Percentiles rank a stretch among this genome's conserved stretches.
phyloP scores from a whole-genome alignment of 2,113 vertebrate genomes.

The Salvelinus namaycush region DNA sequence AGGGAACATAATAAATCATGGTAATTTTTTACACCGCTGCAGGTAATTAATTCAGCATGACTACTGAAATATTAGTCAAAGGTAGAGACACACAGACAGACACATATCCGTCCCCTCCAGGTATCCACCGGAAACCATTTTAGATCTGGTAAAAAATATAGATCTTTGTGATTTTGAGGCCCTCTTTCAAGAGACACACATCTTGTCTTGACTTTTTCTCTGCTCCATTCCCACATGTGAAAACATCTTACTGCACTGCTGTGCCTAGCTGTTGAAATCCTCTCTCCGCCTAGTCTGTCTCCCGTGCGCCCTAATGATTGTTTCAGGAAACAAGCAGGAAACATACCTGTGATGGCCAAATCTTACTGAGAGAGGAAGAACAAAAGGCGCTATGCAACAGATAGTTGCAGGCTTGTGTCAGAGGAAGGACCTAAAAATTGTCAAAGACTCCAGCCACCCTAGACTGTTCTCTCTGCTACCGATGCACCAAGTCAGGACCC shows the following conservation, averaged over 20 bases:
- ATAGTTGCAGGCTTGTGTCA: conserved; percentile 37
- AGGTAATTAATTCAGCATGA: conserved; percentile 73
- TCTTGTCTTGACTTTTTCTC: not conserved
- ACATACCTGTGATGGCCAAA: conserved; percentile 62
- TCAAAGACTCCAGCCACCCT: too few relatives aligned
- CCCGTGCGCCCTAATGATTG: conserved; percentile 12
- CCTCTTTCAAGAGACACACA: conserved; percentile 14
- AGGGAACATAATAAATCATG: conserved; percentile 70
- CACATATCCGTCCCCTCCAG: conserved; percentile 10
- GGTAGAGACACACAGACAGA: conserved; percentile 60
- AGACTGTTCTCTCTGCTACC: too few relatives aligned
- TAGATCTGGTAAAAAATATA: conserved; percentile 11
- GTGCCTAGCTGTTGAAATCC: conserved; percentile 20
- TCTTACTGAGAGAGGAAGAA: conserved; percentile 56
- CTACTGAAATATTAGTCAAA: conserved; percentile 63
- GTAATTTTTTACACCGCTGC: conserved; percentile 65
- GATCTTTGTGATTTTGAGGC: not conserved
- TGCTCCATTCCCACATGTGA: not conserved
- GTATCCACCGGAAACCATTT: conserved; percentile 39
- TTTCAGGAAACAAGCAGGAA: conserved; percentile 44
- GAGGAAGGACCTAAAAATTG: not conserved
- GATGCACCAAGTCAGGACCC: too few relatives aligned
- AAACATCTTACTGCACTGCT: not conserved
- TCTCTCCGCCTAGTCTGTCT: conserved; percentile 10
- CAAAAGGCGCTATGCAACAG: conserved; percentile 26